Base-by-base conservation (phyloP, 2,888 invertebrate species). In the Pandemis corylana region DNA sequence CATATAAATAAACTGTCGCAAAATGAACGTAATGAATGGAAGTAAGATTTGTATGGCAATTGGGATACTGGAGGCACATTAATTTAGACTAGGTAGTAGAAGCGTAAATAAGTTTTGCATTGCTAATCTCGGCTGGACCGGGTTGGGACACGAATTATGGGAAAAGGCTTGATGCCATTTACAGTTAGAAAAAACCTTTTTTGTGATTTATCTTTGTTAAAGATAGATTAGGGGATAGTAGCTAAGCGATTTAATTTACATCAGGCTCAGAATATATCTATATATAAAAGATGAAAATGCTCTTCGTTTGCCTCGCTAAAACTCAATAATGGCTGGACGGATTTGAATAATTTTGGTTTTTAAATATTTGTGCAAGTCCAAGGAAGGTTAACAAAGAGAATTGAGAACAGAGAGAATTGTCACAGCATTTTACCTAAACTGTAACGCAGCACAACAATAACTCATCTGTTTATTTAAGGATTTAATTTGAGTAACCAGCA, bases 101-200 rank as follows among this genome's bases (percentile, higher is more conserved):
- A 67, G 53, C 72, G 74, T 74, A 74, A 74, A 74, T 74, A 74
- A 74, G 74, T 74, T 74, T 74, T 74, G 74, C 74, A 74, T 74
- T 74, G 74, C 74, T 74, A 74, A 74, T 74, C 74, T 51, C 12
- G 56, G 53, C 56, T 42, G 61, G 68, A 61, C 56, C 36, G 62
- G 46, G 68, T 65, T 46, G 73, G 73, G 74, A 65, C 28, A 15
- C 69, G 69, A 74, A 42, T 70, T 66, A 66, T 70, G 69, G 69
- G 36, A 28, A 46, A 49, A 68, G 44, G 65, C 61, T 69, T 62
- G 42, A 53, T 59, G 28, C 59, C 20, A 53, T 59, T 59, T 59
- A 10, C 59, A 28, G 59, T 28, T 59, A 59, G 59, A 59, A 59
- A 59, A 59, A 59, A 3, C 28, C 10, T 20, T 59, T 56, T 28